phyloP scores from a whole-genome alignment of 1,140 invertebrate genomes.

The Macrostomum lignano region DNA sequence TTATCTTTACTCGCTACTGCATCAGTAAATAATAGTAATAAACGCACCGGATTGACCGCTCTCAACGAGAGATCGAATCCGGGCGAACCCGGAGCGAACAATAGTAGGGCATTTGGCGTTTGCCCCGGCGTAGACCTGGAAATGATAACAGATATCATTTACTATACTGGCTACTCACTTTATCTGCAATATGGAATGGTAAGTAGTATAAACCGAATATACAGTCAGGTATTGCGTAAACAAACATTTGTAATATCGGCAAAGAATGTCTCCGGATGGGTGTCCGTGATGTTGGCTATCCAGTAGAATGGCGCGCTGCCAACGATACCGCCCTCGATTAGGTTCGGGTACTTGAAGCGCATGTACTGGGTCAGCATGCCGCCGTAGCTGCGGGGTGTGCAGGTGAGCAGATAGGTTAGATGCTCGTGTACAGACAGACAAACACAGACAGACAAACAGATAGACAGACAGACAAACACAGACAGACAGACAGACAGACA shows the following conservation, averaged over 20 bases:
- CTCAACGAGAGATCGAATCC: no score
- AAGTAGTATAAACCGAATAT: not conserved
- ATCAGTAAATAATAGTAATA: no score
- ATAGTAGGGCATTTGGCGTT: conserved; percentile 36
- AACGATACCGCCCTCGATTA: conserved; percentile 55
- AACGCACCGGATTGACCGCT: no score
- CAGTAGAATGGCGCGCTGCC: conserved; percentile 70
- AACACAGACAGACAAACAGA: no score
- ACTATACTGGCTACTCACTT: not conserved
- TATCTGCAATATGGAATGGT: not conserved
- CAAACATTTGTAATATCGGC: conserved; percentile 14
- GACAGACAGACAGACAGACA: no score
- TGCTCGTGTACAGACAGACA: no score
- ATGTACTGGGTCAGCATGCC: conserved; percentile 21
- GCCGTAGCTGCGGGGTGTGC: conserved; percentile 22
- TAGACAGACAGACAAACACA: no score
- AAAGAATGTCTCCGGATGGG: conserved; percentile 45
- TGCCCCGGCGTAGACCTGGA: conserved; percentile 10
- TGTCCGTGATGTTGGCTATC: conserved; percentile 45
- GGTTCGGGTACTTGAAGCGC: conserved; percentile 60
- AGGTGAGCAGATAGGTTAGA: no score
- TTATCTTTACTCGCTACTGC: no score
- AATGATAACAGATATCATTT: not conserved
- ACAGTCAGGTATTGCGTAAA: not conserved
- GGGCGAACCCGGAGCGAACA: no score